phyloP scores from a whole-genome alignment of 2,113 vertebrate species.

The Neodon shergylaensis region DNA sequence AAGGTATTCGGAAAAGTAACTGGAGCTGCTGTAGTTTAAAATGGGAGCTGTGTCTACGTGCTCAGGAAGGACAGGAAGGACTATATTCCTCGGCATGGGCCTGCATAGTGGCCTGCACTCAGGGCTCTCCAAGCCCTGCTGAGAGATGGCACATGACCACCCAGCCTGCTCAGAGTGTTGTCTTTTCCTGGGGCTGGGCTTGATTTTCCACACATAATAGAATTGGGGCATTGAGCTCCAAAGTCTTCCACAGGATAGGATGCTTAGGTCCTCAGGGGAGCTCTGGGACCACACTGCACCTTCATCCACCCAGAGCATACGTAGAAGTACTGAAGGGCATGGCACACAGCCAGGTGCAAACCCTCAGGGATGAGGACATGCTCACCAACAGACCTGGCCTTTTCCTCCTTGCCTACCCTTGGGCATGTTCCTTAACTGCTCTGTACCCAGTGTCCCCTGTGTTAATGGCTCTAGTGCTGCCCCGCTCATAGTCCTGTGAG shows the following conservation, averaged over 20 bases:
- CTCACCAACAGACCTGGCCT: background rate
- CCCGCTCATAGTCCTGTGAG: background rate
- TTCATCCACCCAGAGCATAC: background rate
- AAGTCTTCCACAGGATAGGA: background rate
- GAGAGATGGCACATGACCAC: rapidly evolving
- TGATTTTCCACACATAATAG: background rate
- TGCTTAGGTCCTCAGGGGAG: too few relatives aligned
- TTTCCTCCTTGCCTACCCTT: background rate
- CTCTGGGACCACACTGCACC: rapidly evolving
- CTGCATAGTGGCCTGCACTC: background rate
- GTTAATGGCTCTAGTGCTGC: background rate
- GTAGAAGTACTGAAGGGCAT: rapidly evolving
- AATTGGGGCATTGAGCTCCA: background rate
- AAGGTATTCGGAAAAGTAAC: background rate
- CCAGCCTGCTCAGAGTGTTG: background rate
- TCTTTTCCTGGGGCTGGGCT: background rate
- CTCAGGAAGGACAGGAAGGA: background rate
- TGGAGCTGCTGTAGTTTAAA: background rate
- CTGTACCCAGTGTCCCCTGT: background rate
- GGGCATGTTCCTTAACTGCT: background rate
- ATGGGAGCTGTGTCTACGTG: background rate
- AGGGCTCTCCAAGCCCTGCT: background rate
- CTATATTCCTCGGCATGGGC: rapidly evolving
- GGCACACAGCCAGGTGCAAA: rapidly evolving
- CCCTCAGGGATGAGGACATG: background rate